Evolutionary conservation across 2,797 vertebrate genomes (phyloP), one percentile per base, ranked within the genome.

Genomic region (Melanotaenia trifasciata): DNA sequence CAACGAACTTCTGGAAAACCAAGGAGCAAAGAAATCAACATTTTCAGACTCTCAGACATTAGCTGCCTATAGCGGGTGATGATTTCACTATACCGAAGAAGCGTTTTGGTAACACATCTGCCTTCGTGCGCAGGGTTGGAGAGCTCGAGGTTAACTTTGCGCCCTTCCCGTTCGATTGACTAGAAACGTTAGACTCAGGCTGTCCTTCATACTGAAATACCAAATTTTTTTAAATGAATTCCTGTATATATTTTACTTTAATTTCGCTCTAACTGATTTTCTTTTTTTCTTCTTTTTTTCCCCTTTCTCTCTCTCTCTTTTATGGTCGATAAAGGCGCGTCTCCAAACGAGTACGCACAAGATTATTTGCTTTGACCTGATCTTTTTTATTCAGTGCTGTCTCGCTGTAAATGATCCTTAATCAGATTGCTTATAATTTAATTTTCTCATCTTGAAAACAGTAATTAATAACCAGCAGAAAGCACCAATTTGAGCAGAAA

Each of bases 301-400:
- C 28, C 3, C 28, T 28, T 28, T 28, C 28, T 28, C 28, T 28
- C 28, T 32, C 6, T 7, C 5, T 32, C 6, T 32, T 32, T 32
- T 5, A 32, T 53, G 3, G 43, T 58, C 38, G 26, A 30, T 30
- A 7, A 57, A 18, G 56, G 81, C 82, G 83, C 78, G 78, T 83
- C 81, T 80, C 81, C 82, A 67, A 76, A 76, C 70, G 45, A 80
- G 64, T 76, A 68, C 86, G 83, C 87, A 72, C 80, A 32, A 72
- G 40, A 65, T 35, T n/a, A 20, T 67, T 78, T 43, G n/a, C 40
- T 66, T 53, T 64, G n/a, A 67, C n/a, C 24, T 9, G 38, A 28
- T 53, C 20, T 38, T 32, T 33, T 58, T n/a, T 30, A 32, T 67
- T 53, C 13, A 51, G 2, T 40, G 13, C 33, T 20, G 22, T 33